Conservation (phyloP, 2,888 invertebrate genomes). For the Agrenia bidenticulata region DNA sequence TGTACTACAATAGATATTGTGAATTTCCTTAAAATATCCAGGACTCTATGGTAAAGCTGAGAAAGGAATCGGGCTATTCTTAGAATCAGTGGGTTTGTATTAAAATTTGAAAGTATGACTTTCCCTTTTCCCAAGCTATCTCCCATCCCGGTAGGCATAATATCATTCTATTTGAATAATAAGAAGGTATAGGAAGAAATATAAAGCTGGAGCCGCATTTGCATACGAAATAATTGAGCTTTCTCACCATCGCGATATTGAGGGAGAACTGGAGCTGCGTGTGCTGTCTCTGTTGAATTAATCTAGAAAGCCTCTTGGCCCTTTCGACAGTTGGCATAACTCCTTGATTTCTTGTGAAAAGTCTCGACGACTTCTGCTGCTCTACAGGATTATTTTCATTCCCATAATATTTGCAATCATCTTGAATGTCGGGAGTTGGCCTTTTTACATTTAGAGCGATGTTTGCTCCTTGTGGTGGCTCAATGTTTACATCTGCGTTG, state of each 20-base stretch:
- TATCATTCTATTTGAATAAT: no score
- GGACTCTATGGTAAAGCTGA: no score
- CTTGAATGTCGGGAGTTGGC: background rate
- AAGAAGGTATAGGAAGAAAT: background rate
- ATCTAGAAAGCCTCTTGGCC: slow-evolving; percentile 51
- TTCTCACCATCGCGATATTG: slow-evolving; percentile 38
- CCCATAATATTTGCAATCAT: slow-evolving; percentile 7
- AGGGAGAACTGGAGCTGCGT: slow-evolving; percentile 49
- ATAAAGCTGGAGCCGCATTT: background rate
- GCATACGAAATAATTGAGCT: slow-evolving; percentile 11
- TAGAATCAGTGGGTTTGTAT: no score
- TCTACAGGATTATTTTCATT: slow-evolving; percentile 4
- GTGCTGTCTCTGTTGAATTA: slow-evolving; percentile 52
- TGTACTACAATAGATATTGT: no score
- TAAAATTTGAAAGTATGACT: background rate
- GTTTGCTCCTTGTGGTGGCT: background rate
- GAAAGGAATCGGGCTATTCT: no score
- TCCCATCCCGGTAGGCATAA: background rate
- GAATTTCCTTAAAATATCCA: no score
- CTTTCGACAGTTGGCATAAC: slow-evolving; percentile 51
- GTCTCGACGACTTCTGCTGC: background rate
- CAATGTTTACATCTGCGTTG: slow-evolving; percentile 11
- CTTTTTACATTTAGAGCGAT: slow-evolving; percentile 3
- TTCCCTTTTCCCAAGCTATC: background rate
- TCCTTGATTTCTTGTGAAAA: slow-evolving; percentile 15